Base-by-base conservation (phyloP, 35 echinoderm and acorn worm genomes). In the Ophioderma brevispina region DNA sequence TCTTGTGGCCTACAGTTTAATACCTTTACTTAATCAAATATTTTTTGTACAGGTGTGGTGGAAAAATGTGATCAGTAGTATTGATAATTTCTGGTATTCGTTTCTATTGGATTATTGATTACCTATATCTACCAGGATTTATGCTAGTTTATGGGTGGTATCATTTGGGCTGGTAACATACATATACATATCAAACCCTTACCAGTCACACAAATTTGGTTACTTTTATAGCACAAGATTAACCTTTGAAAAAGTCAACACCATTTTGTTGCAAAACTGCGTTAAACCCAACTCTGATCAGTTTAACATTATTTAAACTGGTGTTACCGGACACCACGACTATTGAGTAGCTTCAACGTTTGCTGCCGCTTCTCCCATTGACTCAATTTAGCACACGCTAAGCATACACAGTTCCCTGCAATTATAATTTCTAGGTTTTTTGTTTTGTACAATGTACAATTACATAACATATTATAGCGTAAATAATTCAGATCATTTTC, bases 51-150 rank as follows among this genome's bases (percentile, higher is more conserved):
- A 70, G 59, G 59, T 70, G 59, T n/a, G 59, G 59, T 25, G 59
- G 59, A 70, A 70, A 70, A 70, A 46, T 4, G 59, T 70, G 59
- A 70, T 70, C 59, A 70, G n/a, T 70, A 70, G 59, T 70, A 70
- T 25, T 70, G 28, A 70, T 70, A 70, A 70, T 70, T 70, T 30
- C 59, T 18, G 28, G 4, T 25, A 70, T 52, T 21, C 21, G 8
- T 52, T 52, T 8, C 59, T 70, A 70, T 70, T 70, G 59, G n/a
- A 70, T 70, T 70, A 70, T 70, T 70, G 59, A 70, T 70, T 70
- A 70, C 59, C 2, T n/a, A 8, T 70, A 70, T 30, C 59, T 70
- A 70, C 59, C 59, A 25, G 23, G 5, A 4, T 70, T 25, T 13
- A 13, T 15, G 15, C 15, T 70, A 70, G 28, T 8, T 30, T 70